Evolutionary conservation across 2,113 vertebrate species (phyloP), one percentile per base, ranked within the genome.

Genomic region (Prinia subflava): DNA sequence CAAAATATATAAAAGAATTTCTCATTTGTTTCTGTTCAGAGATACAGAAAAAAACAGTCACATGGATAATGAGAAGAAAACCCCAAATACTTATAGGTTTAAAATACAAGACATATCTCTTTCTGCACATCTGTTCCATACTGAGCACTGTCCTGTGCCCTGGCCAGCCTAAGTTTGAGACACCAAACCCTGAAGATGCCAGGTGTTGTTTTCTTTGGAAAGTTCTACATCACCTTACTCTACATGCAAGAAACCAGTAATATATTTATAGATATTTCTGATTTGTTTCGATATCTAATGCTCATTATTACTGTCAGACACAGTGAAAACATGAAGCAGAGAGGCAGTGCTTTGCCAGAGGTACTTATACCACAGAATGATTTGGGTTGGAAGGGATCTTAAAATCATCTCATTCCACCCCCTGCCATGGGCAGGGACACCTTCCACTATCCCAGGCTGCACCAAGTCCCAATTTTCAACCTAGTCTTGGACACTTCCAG

Each of bases 401-500:
- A 50, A 33, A 19, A 16, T 50, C 18, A 37, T 5, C 9, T 3
- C 1, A 2, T 50, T 0, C 35, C 15, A 44, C 4, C 13, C 15
- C 8, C 4, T 13, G 5, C 31, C 33, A 16, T 9, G 44, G 31
- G 2, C 60, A 67, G 68, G 44, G 33, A 28, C 68, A 9, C 10
- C 23, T 67, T 0, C 33, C 53, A 20, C 5, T n/a, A 0, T 4
- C 10, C 35, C 59, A 47, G 74, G 15, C 2, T 39, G 19, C 39
- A 55, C n/a, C 55, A 7, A 76, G 27, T 46, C 47, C 47, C 19
- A 52, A 0, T 25, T 6, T 57, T 59, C 77, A 81, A 0, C 44
- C 44, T 73, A 59, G 22, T 52, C 39, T 75, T 14, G 53, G 53
- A 0, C 46, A 60, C 13, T 68, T 3, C n/a, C 46, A 81, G 68